Base-by-base conservation (phyloP, 2,797 vertebrate genomes). In the Protosalanx chinensis region DNA sequence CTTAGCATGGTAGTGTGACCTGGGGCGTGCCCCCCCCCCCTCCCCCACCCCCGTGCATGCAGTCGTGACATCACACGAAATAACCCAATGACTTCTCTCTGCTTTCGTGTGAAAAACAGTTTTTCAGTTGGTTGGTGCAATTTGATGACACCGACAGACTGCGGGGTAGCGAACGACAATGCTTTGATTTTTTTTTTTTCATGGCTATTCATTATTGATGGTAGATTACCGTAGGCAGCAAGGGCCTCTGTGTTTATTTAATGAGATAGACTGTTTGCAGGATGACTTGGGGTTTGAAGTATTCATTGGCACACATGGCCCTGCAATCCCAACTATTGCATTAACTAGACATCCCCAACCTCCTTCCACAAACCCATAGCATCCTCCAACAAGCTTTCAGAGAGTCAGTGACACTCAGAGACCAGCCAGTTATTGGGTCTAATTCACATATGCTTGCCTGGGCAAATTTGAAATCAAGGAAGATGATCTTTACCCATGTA, bases 241-340 rank as follows among this genome's bases (percentile, higher is more conserved):
- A 79, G 75, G 72, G 72, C 78, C 68, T 0, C 58, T 7, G 65
- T 91, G 87, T 87, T 91, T 88, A 87, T 91, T 91, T 91, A 88
- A 91, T 90, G 86, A 89, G 82, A 56, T 53, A 67, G 75, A 70
- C 59, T 46, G 73, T 68, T 74, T 66, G 20, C 71, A 73, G 75
- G 64, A 74, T 37, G 60, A 76, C 71, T 72, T 70, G 46, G 6
- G 68, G 27, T 81, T 69, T 91, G 80, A 93, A 92, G 91, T 90
- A 92, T 92, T 91, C 72, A 92, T 90, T 64, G 4, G 59, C 68
- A 71, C 82, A 82, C 82, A 83, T 83, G 84, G 80, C 78, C 35
- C 79, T 27, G 80, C 71, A 62, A 78, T 58, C 61, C 30, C 53
- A 35, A 49, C 72, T 76, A 56, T 69, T 78, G 72, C 77, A 67